Percentiles rank a stretch among this genome's conserved stretches.
Evolutionary conservation across 2,797 vertebrate species (phyloP).

Genomic region (Diplodus sargus): DNA sequence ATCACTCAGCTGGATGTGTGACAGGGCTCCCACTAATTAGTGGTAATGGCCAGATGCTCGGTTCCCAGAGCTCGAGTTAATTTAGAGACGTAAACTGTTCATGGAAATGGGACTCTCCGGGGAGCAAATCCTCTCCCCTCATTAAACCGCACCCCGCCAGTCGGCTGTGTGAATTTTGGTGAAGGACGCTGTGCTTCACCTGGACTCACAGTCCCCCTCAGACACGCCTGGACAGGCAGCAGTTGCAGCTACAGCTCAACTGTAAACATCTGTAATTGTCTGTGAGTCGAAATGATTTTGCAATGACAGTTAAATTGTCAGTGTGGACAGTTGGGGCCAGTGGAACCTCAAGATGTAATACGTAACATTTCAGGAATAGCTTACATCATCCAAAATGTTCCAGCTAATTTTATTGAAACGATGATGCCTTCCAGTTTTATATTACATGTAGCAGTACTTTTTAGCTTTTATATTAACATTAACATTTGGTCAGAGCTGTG

Average conservation of each 20-base stretch:
- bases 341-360: no score
- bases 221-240: not conserved
- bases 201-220: constrained; percentile 1
- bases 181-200: constrained; percentile 1
- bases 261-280: not conserved
- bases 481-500: no score
- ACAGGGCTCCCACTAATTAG: constrained; percentile 75
- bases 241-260: not conserved
- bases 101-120: constrained; percentile 34
- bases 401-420: no score
- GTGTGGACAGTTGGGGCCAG: no score
- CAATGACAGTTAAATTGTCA: not conserved
- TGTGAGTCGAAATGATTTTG: not conserved
- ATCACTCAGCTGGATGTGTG: constrained; percentile 63
- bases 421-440: no score
- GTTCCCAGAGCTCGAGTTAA: constrained; percentile 57
- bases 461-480: no score
- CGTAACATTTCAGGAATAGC: no score
- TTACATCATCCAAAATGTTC: no score
- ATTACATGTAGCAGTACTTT: no score
- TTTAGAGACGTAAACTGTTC: constrained; percentile 57
- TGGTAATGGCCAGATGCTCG: constrained; percentile 70
- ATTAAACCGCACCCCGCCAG: constrained; percentile 39
- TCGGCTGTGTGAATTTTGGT: constrained; percentile 8
- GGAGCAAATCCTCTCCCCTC: constrained; percentile 48